Evolutionary conservation across 2,113 vertebrate genomes (phyloP), one percentile per base, ranked within the genome.

Genomic region (Steatornis caripensis): DNA sequence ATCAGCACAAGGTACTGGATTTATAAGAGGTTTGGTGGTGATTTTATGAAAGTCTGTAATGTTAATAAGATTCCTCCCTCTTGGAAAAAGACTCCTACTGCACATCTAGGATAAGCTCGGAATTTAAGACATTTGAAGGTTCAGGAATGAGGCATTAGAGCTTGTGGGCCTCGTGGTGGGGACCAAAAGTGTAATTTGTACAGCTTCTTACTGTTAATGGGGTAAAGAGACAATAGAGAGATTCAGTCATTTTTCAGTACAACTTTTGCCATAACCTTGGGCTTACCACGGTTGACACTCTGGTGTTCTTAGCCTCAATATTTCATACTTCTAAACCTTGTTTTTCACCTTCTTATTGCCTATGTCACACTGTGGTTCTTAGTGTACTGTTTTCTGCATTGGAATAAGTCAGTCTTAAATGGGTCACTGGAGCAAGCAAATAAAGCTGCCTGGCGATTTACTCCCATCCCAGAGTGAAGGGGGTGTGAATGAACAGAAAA

Each of bases 1-100:
- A 65, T 10, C 62, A 91, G 78, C 87, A 55, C 66, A 87, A 97
- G 96, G 97, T 97, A 97, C 36, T 45, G 30, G 11, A 66, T 43
- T 80, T 84, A 19, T 55, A 55, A 51, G 15, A 30, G 27, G 2
- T 32, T 48, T 84, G 43, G 22, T 72, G 53, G 69, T 61, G 39
- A 19, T 55, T 60, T 55, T 85, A 12, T n/a, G 18, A 8, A 94
- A 81, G 14, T 66, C 37, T 8, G 2, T 58, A 92, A 72, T 46
- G 10, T 37, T 37, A 80, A 4, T 48, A 86, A 82, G 21, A 72
- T 69, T 89, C 37, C 18, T 82, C 11, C 10, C 7, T 55, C 54
- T 55, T 48, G 6, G 24, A 36, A 84, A 72, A 90, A 75, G 26
- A 2, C 9, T 78, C 10, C 12, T 55, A 43, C 34, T 27, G 37